A percentile compares a stretch with the other conserved stretches of the same genome.
Conservation (phyloP, 2,888 invertebrate genomes). For the Octodonta nipae region DNA sequence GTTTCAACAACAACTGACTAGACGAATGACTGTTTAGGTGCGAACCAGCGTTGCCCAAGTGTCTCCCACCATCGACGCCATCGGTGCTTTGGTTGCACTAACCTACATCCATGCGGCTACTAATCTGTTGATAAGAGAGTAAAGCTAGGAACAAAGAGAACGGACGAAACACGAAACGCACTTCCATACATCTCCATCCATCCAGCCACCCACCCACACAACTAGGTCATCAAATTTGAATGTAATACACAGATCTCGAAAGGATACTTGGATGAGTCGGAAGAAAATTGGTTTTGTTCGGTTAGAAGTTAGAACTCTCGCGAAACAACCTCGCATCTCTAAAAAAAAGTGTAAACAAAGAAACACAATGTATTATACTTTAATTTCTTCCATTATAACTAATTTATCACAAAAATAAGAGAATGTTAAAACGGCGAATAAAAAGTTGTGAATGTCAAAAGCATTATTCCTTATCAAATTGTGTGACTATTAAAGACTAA, state of each 20-base stretch:
- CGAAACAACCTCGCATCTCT: too few relatives aligned
- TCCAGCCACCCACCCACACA: constrained; percentile 3
- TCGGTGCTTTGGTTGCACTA: constrained; percentile 27
- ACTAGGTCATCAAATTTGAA: constrained; percentile 3
- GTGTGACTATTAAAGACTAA: too few relatives aligned
- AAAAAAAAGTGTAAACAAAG: too few relatives aligned
- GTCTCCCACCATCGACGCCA: constrained; percentile 23
- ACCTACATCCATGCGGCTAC: constrained; percentile 30
- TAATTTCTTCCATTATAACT: too few relatives aligned
- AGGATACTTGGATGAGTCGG: too few relatives aligned
- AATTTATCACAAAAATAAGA: too few relatives aligned
- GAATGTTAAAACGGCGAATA: too few relatives aligned
- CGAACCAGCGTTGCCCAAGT: constrained; percentile 35
- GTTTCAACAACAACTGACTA: constrained; percentile 5
- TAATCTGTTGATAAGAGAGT: constrained; percentile 8
- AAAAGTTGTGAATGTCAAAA: too few relatives aligned
- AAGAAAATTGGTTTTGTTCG: too few relatives aligned
- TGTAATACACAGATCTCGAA: constrained; percentile 2
- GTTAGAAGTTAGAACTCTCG: too few relatives aligned
- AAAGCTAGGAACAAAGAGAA: constrained; percentile 26
- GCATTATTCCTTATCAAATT: too few relatives aligned
- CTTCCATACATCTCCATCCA: neutral
- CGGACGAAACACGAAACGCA: constrained; percentile 6
- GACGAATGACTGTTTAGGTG: constrained; percentile 25
- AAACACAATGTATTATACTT: too few relatives aligned